phyloP scores from a whole-genome alignment of 2,113 vertebrate genomes.

The Paracanthobrama guichenoti region DNA sequence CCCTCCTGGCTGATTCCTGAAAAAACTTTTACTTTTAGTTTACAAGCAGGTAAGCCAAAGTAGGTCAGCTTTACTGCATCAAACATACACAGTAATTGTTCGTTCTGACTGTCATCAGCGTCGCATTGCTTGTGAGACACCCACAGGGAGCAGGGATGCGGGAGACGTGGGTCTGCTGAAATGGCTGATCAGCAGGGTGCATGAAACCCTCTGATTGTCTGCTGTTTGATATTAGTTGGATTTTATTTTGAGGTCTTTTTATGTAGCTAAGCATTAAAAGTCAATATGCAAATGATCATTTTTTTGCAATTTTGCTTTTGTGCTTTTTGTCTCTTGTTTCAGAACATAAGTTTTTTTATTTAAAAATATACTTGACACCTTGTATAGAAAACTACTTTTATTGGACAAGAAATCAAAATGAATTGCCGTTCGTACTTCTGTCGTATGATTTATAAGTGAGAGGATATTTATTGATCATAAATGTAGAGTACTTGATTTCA shows the following conservation, averaged over 20 bases:
- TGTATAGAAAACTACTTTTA: background rate
- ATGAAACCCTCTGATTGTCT: slow-evolving; percentile 32
- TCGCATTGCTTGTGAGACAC: slow-evolving; percentile 16
- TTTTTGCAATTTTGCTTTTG: background rate
- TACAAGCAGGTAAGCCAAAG: slow-evolving; percentile 11
- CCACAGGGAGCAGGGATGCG: slow-evolving; percentile 23
- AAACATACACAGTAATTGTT: slow-evolving; percentile 13
- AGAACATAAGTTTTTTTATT: background rate
- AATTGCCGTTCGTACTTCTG: background rate
- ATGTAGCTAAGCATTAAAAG: slow-evolving; percentile 7
- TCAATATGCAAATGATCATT: background rate
- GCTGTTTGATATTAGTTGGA: slow-evolving; percentile 27
- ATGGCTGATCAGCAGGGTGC: slow-evolving; percentile 43
- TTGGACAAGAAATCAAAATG: background rate
- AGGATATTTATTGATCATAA: background rate
- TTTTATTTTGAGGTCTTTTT: slow-evolving; percentile 10
- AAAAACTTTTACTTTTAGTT: slow-evolving; percentile 14
- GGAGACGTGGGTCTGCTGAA: slow-evolving; percentile 27
- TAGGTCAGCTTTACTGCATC: slow-evolving; percentile 29
- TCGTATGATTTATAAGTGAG: background rate
- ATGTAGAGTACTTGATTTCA: background rate
- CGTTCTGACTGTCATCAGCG: background rate
- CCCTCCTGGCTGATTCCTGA: background rate
- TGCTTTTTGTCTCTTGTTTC: background rate
- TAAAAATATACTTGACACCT: background rate